phyloP scores from a whole-genome alignment of 2,797 vertebrate species.

The Macroramphosus scolopax region DNA sequence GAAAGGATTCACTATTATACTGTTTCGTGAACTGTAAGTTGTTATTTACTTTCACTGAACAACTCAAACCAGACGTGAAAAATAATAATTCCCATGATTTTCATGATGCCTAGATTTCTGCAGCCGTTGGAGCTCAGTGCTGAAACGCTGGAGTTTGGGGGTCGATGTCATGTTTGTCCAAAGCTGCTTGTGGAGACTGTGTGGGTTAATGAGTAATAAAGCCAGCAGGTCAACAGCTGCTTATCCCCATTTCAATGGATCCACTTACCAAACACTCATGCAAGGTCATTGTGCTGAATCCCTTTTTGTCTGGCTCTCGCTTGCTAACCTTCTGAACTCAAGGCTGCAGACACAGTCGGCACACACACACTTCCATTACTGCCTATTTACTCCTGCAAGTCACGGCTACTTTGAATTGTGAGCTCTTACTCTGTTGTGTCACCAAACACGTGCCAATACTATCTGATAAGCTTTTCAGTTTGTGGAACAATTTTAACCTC shows the following conservation, averaged over 20 bases:
- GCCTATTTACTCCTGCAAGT: slow-evolving; percentile 12
- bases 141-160: slow-evolving; percentile 9
- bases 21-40: too few species aligned
- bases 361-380: slow-evolving; percentile 10
- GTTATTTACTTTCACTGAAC: too few species aligned
- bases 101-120: neutral
- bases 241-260: slow-evolving; percentile 39
- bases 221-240: slow-evolving; percentile 39
- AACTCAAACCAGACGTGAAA: too few species aligned
- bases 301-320: slow-evolving; percentile 11
- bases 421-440: too few species aligned
- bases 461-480: too few species aligned
- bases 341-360: slow-evolving; percentile 5
- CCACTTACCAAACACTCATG: slow-evolving; percentile 20
- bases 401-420: too few species aligned
- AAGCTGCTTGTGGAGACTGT: slow-evolving; percentile 38
- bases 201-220: slow-evolving; percentile 64
- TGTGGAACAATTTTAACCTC: too few species aligned
- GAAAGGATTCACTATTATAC: too few species aligned
- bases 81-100: neutral
- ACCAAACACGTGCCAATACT: too few species aligned
- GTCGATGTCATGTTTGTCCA: slow-evolving; percentile 36
- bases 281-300: slow-evolving; percentile 21
- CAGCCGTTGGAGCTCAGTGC: neutral
- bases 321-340: slow-evolving; percentile 10